These are phyloP conservation scores for Psittacula echo DNA, from an alignment of 2,797 vertebrate species.

Conservation along the genomic window DNA sequence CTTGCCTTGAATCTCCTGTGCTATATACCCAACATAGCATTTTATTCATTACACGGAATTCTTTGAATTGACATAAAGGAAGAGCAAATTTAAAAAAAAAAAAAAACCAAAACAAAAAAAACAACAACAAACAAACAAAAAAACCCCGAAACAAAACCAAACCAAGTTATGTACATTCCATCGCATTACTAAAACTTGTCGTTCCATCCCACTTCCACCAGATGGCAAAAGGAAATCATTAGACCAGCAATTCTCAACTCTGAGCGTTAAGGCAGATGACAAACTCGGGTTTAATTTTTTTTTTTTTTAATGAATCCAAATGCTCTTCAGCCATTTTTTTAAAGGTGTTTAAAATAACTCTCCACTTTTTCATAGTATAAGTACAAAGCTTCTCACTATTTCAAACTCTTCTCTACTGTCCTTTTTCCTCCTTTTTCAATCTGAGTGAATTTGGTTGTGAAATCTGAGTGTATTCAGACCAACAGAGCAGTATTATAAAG, in stretches of 20 bases:
- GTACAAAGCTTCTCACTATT: not conserved
- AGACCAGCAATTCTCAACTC: not conserved
- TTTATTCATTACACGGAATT: not conserved
- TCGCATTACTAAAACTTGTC: not conserved
- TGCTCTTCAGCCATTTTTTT: not conserved
- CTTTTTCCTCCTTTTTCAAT: not conserved
- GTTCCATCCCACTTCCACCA: not conserved
- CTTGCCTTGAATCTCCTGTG: not conserved
- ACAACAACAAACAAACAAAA: no score
- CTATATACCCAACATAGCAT: not conserved
- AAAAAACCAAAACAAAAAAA: not conserved
- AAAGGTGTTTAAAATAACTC: not conserved
- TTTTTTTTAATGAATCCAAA: not conserved
- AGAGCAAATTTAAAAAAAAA: not conserved
- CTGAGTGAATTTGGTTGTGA: not conserved
- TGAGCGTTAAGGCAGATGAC: not conserved
- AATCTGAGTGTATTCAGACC: not conserved
- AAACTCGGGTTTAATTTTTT: not conserved
- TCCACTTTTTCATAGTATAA: not conserved
- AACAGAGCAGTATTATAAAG: not conserved
- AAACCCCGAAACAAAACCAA: not conserved
- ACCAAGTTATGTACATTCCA: not conserved
- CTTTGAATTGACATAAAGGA: not conserved
- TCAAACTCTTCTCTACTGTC: not conserved
- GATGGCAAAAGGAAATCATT: slow-evolving; percentile 37